Evolutionary conservation across 2,113 vertebrate species (phyloP), one percentile per base, ranked within the genome.

Genomic region (Panthera uncia): DNA sequence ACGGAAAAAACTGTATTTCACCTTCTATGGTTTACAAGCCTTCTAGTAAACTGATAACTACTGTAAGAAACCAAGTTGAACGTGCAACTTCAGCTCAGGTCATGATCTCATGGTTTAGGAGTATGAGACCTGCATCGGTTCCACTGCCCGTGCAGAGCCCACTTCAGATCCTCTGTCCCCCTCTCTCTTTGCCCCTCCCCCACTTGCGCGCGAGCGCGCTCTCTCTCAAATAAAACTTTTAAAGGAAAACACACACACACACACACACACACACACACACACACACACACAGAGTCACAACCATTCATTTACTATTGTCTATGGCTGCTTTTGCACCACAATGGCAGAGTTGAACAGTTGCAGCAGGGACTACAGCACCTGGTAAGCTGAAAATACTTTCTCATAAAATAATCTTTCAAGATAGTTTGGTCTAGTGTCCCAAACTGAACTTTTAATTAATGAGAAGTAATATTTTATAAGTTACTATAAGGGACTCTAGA

Each of bases 361-460:
- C 4, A 48, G 91, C 19, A 82, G 50, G 76, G 33, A 94, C 2
- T 55, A 4, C 2, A 68, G 2, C 3, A 7, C n/a, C 79, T 41
- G 55, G 7, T 85, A 52, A 78, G 66, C 4, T 73, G 25, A 97
- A 76, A 92, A 71, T 61, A 52, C 27, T 82, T 82, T 66, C 61
- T 78, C 69, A 91, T 71, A 74, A 95, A 88, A 94, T 45, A 94
- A 65, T 83, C 52, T 25, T 89, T 14, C 18, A 86, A 89, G n/a
- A 48, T 12, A 73, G 14, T 52, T 91, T 36, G 79, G 7, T 78
- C 11, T 76, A 61, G 15, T 66, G 57, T 89, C 18, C 73, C 78
- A 93, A 96, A 93, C 4, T 12, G 21, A 48, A 69, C 36, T 80
- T 95, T 91, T 71, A 71, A 66, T 90, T 55, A 82, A 71, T 66